Evolutionary conservation across 2,888 invertebrate species (phyloP).

Genomic region (Lutraria lutraria): DNA sequence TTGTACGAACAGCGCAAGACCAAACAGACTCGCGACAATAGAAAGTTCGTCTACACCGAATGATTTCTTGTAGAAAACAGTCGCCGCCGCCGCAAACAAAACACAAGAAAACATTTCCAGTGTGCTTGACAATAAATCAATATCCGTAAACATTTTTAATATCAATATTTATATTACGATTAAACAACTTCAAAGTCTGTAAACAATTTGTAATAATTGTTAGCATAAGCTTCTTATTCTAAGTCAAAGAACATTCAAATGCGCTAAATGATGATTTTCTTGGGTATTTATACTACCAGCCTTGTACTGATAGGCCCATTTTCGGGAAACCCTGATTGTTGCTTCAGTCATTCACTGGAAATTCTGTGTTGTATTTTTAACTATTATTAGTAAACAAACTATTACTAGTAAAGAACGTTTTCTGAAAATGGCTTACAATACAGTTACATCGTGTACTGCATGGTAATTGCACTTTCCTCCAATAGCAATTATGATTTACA

Average conservation of each 20-base stretch:
- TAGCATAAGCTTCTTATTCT: not conserved
- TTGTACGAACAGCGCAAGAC: constrained; percentile 38
- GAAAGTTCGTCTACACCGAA: constrained; percentile 38
- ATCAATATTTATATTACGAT: not conserved
- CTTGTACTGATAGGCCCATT: not conserved
- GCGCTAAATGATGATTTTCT: not conserved
- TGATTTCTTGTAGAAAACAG: constrained; percentile 62
- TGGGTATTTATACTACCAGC: not conserved
- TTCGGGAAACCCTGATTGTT: constrained; percentile 1
- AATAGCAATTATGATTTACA: too few relatives aligned
- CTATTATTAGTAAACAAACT: too few relatives aligned
- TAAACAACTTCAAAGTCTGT: not conserved
- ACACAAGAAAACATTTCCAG: constrained; percentile 25
- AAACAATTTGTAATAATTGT: not conserved
- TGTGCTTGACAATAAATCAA: not conserved
- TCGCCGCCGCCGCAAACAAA: constrained; percentile 45
- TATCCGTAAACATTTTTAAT: not conserved
- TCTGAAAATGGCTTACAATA: constrained; percentile 13
- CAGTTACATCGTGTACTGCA: too few relatives aligned
- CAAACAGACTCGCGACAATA: constrained; percentile 22
- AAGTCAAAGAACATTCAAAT: not conserved
- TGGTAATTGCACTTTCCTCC: too few relatives aligned
- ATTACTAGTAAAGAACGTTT: too few relatives aligned
- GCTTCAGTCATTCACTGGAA: not conserved
- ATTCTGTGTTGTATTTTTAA: not conserved